These are phyloP conservation scores for Rachycentron canadum DNA, from an alignment of 2,797 vertebrate genomes.

Conservation along the genomic window DNA sequence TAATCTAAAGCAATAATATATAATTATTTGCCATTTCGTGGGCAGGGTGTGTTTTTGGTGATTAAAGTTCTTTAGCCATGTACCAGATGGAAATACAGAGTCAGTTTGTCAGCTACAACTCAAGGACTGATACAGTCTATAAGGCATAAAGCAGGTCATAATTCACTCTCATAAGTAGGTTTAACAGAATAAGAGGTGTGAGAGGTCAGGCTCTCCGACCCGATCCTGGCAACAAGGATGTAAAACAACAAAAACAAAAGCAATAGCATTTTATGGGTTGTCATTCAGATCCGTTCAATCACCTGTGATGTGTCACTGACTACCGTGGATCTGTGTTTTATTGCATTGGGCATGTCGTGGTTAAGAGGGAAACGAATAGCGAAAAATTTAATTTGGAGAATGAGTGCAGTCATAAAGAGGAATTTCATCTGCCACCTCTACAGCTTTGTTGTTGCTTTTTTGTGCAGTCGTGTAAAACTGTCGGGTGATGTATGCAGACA, in stretches of 20 bases:
- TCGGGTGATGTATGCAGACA: background rate
- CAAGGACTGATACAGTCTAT: constrained; percentile 1
- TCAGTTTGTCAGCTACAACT: constrained; percentile 13
- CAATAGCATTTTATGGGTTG: constrained; percentile 26
- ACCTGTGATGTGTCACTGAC: constrained; percentile 39
- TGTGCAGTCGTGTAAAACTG: constrained; percentile 3
- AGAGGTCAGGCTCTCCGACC: constrained; percentile 35
- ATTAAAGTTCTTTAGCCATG: constrained; percentile 17
- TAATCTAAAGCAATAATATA: constrained; percentile 40
- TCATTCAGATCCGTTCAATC: constrained; percentile 30
- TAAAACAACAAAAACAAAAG: constrained; percentile 44
- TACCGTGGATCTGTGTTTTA: constrained; percentile 11
- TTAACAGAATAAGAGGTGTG: constrained; percentile 23
- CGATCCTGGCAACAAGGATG: constrained; percentile 61
- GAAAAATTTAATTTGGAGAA: constrained; percentile 54
- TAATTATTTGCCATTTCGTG: constrained; percentile 46
- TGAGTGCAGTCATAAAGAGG: constrained; percentile 12
- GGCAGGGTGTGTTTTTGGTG: constrained; percentile 21
- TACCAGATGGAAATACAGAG: constrained; percentile 36
- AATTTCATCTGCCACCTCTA: constrained; percentile 10
- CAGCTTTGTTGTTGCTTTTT: constrained; percentile 9
- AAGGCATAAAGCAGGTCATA: constrained; percentile 13
- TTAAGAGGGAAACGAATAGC: constrained; percentile 29
- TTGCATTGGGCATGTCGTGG: background rate
- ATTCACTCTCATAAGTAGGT: constrained; percentile 36